Evolutionary conservation across 2,113 vertebrate genomes (phyloP), one percentile per base, ranked within the genome.

Genomic region (Dromaius novaehollandiae): DNA sequence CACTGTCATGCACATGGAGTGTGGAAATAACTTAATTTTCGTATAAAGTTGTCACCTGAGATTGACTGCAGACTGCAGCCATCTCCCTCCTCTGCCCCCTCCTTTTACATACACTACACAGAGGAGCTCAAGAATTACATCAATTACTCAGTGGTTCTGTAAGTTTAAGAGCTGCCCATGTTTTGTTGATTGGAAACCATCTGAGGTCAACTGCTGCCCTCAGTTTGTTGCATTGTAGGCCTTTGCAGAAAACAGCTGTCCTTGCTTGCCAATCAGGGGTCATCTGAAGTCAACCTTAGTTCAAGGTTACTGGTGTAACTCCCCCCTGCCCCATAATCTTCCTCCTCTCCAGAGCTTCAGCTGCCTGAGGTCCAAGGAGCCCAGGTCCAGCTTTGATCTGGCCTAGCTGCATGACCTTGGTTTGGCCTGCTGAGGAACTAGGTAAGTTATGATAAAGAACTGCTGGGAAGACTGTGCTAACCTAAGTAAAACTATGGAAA

Each of bases 211-310:
- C 4, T 88, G 25, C 22, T 48, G 25, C 19, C 7, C 6, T 66
- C 34, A 36, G 9, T 55, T 48, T 70, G 36, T 58, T 4, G 2
- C 7, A 13, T 13, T 6, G 2, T 3, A 13, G 25, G 40, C 16
- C 18, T 82, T 21, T 32, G n/a, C 36, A 82, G 65, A 11, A 93
- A 81, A 55, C 2, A 51, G 3, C 4, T 60, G 7, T 73, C 7
- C 7, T n/a, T 50, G 36, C 88, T 56, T 61, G 26, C 9, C 4
- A 2, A 5, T 60, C 20, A 24, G 6, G 3, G 1, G 0, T 28
- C 32, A 25, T 88, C 21, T 85, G 44, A 79, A 75, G 48, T 42
- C 51, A 77, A 38, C 19, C 5, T 4, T 28, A 78, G 15, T 11
- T 42, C 7, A 25, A n/a, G 10, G 28, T 64, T 24, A 56, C n/a